Conservation (phyloP, 2,113 vertebrate species). For the Melanotaenia duboulayi region DNA sequence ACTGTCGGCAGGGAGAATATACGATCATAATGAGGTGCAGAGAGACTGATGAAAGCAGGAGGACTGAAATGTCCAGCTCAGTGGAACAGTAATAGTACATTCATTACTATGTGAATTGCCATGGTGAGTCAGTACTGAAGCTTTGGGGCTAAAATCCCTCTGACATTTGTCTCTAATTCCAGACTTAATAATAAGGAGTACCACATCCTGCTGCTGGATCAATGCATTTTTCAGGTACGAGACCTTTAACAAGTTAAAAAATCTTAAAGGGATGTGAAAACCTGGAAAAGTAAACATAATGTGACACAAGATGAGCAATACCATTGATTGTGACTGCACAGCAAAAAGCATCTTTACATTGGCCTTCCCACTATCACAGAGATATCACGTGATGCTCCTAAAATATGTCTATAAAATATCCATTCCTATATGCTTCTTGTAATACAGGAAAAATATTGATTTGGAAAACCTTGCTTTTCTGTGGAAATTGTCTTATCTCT, state of each 20-base stretch:
- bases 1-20: not conserved
- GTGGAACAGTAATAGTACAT: slow-evolving; percentile 30
- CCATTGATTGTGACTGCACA: not conserved
- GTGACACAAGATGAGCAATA: not conserved
- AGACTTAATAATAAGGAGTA: slow-evolving; percentile 42
- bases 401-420: too few species aligned
- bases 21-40: slow-evolving; percentile 39
- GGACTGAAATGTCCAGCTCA: not conserved
- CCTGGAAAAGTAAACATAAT: slow-evolving; percentile 16
- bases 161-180: slow-evolving; percentile 62
- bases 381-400: too few species aligned
- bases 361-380: too few species aligned
- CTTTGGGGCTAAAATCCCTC: slow-evolving; percentile 42
- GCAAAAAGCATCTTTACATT: not conserved
- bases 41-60: slow-evolving; percentile 27
- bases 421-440: too few species aligned
- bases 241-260: slow-evolving; percentile 42
- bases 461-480: not conserved
- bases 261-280: not conserved
- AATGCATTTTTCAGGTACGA: slow-evolving; percentile 35
- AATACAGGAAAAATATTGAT: not conserved
- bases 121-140: slow-evolving; percentile 25
- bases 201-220: slow-evolving; percentile 26
- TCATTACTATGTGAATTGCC: slow-evolving; percentile 44
- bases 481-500: not conserved